phyloP scores from a whole-genome alignment of 2,888 invertebrate genomes.

The Phrixothrix hirtus region DNA sequence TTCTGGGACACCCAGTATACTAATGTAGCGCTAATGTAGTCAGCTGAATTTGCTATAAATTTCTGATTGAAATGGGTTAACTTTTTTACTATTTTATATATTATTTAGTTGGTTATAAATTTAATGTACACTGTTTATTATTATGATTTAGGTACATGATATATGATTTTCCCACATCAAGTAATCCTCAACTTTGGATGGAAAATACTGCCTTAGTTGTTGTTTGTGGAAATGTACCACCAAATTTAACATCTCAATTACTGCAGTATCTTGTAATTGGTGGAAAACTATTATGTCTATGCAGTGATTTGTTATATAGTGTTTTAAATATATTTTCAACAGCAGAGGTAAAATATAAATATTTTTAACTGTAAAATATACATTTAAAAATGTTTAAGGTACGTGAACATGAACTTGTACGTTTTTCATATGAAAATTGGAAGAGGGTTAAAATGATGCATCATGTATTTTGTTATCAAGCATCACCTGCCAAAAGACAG shows the following conservation, averaged over 20 bases:
- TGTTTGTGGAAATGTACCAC: conserved; percentile 74
- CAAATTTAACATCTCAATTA: conserved; percentile 67
- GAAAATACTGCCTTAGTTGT: conserved; percentile 63
- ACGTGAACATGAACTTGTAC: conserved; percentile 79
- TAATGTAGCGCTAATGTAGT: too few relatives aligned
- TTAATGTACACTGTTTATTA: not conserved
- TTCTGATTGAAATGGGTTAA: too few relatives aligned
- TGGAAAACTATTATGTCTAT: conserved; percentile 76
- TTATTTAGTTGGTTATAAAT: not conserved
- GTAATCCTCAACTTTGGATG: conserved; percentile 44
- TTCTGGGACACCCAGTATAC: too few relatives aligned
- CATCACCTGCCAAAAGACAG: conserved; percentile 79
- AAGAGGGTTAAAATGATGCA: conserved; percentile 84
- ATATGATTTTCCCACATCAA: conserved; percentile 60
- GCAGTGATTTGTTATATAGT: conserved; percentile 78
- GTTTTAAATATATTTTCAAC: conserved; percentile 81
- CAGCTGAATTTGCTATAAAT: too few relatives aligned
- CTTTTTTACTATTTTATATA: too few relatives aligned
- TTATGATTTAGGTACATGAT: conserved; percentile 62
- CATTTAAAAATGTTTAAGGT: conserved; percentile 57
- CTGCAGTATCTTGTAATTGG: conserved; percentile 74
- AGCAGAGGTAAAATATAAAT: conserved; percentile 73
- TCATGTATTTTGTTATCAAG: conserved; percentile 86
- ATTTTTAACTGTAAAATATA: too few relatives aligned
- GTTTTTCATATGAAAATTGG: conserved; percentile 84